Evolutionary conservation across 2,888 invertebrate genomes (phyloP).

Genomic region (Galeruca laticollis): DNA sequence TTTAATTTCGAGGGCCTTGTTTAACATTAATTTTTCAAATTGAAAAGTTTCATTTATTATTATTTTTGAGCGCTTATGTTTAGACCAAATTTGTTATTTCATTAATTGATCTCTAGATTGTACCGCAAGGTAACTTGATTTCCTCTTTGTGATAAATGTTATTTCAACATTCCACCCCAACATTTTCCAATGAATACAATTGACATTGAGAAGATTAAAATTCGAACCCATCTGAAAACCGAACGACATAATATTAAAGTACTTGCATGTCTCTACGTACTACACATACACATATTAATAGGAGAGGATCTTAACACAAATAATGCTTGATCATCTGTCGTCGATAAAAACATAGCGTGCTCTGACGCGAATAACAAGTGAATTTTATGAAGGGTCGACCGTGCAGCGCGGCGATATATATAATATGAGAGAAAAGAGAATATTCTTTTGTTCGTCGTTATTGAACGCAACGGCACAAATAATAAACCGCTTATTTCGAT

Average conservation of each 20-base stretch:
- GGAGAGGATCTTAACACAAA: conserved; percentile 46
- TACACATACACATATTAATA: background rate
- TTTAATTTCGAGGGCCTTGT: too few species aligned
- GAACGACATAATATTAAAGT: background rate
- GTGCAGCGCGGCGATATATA: background rate
- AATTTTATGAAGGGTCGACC: conserved; percentile 46
- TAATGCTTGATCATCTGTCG: conserved; percentile 62
- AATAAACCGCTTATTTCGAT: conserved; percentile 62
- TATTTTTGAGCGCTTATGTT: too few species aligned
- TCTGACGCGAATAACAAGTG: conserved; percentile 58
- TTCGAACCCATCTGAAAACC: background rate
- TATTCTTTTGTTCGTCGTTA: conserved; percentile 54
- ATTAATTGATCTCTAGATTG: too few species aligned
- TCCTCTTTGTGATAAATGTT: too few species aligned
- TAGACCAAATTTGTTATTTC: too few species aligned
- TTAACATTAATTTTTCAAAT: too few species aligned
- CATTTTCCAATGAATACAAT: too few species aligned
- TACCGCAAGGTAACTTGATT: too few species aligned
- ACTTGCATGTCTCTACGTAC: background rate
- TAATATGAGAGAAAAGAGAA: conserved; percentile 48
- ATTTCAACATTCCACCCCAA: too few species aligned
- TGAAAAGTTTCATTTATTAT: too few species aligned
- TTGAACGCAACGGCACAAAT: conserved; percentile 52
- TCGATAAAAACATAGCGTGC: conserved; percentile 56
- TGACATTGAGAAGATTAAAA: background rate